Percentiles rank a stretch among this genome's conserved stretches.
These are phyloP conservation scores for Pteria penguin DNA, from an alignment of 2,888 invertebrate species.

Conservation along the genomic window DNA sequence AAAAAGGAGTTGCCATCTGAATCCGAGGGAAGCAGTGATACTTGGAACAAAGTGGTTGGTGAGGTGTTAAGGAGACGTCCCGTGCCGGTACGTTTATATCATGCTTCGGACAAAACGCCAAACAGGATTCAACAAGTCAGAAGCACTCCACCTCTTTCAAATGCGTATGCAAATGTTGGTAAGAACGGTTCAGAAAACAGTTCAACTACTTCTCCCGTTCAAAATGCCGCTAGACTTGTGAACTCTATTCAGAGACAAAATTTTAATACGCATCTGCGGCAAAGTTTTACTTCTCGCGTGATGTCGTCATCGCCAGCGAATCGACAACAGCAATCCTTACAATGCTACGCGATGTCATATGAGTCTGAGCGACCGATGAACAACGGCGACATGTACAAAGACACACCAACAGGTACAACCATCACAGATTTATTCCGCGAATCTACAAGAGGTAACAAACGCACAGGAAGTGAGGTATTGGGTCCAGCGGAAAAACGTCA, in stretches of 20 bases:
- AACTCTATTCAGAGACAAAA: not conserved
- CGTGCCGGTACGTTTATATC: not conserved
- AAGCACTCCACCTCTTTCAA: not conserved
- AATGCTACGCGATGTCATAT: no score
- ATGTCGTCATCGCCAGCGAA: not conserved
- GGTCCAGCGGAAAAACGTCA: conserved; percentile 12
- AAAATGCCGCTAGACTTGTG: not conserved
- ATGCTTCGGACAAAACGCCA: not conserved
- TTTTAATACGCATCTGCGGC: not conserved
- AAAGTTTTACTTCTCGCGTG: not conserved
- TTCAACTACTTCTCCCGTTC: not conserved
- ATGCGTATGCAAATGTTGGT: not conserved
- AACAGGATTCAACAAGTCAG: not conserved
- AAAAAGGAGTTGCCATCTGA: not conserved
- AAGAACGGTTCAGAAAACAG: no score
- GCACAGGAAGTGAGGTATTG: conserved; percentile 7
- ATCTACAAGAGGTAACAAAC: conserved; percentile 8
- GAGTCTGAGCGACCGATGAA: not conserved
- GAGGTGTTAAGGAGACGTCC: not conserved
- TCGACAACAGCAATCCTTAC: not conserved
- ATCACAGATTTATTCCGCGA: conserved; percentile 30
- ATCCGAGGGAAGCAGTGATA: not conserved
- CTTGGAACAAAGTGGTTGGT: not conserved
- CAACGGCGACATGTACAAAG: not conserved
- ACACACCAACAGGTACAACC: conserved; percentile 8